These are phyloP conservation scores for Cladopsammia gracilis DNA, from an alignment of 64 coral and sea anemone genomes.

Conservation along the genomic window DNA sequence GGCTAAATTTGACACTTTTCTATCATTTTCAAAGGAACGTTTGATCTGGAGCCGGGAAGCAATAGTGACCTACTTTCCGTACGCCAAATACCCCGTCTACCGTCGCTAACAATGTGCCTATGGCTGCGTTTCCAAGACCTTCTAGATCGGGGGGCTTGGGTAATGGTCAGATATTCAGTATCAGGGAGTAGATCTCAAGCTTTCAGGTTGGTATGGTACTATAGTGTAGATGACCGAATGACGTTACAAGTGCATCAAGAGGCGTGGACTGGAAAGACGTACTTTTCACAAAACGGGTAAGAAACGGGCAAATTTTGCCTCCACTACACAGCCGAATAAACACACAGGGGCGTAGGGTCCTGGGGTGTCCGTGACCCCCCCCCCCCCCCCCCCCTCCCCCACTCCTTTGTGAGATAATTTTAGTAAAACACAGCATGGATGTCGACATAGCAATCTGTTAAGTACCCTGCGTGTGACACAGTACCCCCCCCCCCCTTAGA, in stretches of 20 bases:
- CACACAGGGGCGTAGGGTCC: too few relatives aligned
- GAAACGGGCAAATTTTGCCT: neutral
- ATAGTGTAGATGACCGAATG: neutral
- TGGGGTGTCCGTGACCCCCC: too few relatives aligned
- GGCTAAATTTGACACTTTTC: neutral
- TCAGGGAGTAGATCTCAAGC: neutral
- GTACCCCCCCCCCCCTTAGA: too few relatives aligned
- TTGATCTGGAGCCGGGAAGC: neutral
- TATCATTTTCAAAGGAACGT: constrained; percentile 6
- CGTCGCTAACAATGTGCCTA: neutral
- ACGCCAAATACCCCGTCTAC: neutral
- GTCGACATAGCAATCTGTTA: too few relatives aligned
- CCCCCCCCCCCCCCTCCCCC: too few relatives aligned
- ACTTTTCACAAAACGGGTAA: neutral
- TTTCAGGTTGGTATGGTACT: neutral
- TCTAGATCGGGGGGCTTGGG: neutral
- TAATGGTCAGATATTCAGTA: neutral
- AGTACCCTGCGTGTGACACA: too few relatives aligned
- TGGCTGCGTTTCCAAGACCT: neutral
- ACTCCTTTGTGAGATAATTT: too few relatives aligned
- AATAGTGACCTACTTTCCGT: neutral
- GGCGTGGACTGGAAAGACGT: neutral
- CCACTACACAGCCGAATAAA: too few relatives aligned
- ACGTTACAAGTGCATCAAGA: neutral
- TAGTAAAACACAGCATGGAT: too few relatives aligned